Base-by-base conservation (phyloP, 2,888 invertebrate genomes). In the Adineta ricciae region DNA sequence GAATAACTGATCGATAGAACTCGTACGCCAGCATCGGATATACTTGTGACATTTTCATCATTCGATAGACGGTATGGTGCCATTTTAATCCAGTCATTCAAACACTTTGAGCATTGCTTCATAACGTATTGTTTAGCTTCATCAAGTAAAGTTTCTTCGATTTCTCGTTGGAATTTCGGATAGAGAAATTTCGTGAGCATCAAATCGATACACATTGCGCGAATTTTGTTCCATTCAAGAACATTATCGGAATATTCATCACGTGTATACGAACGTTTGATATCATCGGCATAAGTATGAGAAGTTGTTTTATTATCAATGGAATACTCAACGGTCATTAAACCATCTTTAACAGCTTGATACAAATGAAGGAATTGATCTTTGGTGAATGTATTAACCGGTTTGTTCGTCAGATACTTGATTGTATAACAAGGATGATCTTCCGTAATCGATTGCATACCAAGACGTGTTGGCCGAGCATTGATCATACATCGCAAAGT, bases 351-450 rank as follows among this genome's bases (percentile, higher is more conserved):
- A 87, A 90, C 90, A 38, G 91, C 89, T 88, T 88, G 88, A 56
- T 88, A 89, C 83, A 97, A 91, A 88, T 95, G 94, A 41, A 99
- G 92, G 90, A 94, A 99, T 90, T 96, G 95, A 88, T 98, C 97
- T 0, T 94, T 94, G 0, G 93, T 93, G 83, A 99, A 91, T 89
- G 96, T 95, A 4, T 94, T 92, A 0, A 97, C 95, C 0, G 97
- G 97, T 89, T 98, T 99, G 89, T 94, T 94, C 89, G 94, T 94
- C 78, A 98, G 89, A 89, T 96, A 99, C 89, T 96, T 97, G 92
- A 95, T 87, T 7, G 92, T 54, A 93, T 93, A 92, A 84, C 91
- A 89, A 0, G 94, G 93, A 90, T 99, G 97, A 24, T 78, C 78
- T 52, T 86, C 86, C 36, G 83, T 84, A 49, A 99, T 96, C 88